These are phyloP conservation scores for Elysia crispata DNA, from an alignment of 2,888 invertebrate genomes.

Conservation along the genomic window DNA sequence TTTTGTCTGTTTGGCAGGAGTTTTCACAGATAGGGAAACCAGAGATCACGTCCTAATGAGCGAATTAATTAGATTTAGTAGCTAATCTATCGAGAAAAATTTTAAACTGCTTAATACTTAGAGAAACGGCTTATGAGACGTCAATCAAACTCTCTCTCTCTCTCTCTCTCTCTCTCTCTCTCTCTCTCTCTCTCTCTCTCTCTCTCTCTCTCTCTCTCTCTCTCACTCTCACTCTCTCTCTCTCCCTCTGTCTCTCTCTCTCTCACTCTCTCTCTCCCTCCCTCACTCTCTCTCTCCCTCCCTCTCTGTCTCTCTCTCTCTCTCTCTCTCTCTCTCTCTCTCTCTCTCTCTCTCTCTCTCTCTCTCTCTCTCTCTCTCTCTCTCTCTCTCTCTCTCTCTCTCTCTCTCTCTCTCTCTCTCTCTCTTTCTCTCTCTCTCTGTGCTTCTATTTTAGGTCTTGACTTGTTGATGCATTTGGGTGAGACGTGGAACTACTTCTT, in stretches of 20 bases:
- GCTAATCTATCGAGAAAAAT: no score
- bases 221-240: background rate
- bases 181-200: constrained; percentile 1
- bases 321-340: constrained; percentile 2
- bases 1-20: no score
- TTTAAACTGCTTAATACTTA: no score
- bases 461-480: constrained; percentile 62
- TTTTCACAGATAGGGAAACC: no score
- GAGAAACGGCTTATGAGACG: background rate
- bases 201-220: background rate
- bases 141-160: background rate
- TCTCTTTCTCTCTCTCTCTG: no score
- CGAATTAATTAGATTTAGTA: no score
- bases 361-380: background rate
- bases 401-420: constrained; percentile 12
- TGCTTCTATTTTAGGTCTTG: constrained; percentile 56
- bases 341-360: background rate
- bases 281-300: background rate
- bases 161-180: background rate
- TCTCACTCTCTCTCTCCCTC: background rate
- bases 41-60: no score
- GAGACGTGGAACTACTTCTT: constrained; percentile 73
- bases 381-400: background rate
- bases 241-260: background rate
- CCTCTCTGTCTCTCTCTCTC: background rate